Percentiles rank a stretch among this genome's conserved stretches.
Evolutionary conservation across 2,113 vertebrate species (phyloP).

Genomic region (Dendropsophus ebraccatus): DNA sequence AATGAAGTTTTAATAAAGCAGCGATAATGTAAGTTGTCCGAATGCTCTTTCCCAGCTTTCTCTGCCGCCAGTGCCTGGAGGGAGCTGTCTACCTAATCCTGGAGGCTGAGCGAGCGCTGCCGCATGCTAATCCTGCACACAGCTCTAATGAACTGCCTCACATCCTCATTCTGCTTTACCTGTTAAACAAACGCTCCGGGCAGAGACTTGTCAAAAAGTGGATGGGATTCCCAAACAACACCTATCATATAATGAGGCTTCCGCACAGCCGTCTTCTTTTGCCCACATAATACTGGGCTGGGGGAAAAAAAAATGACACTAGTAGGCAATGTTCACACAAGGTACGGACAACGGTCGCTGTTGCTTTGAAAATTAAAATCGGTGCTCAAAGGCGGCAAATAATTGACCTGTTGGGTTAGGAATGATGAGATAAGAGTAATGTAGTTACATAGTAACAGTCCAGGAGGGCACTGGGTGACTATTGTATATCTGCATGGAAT

Average conservation of each 20-base stretch:
- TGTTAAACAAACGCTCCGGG: conserved; percentile 8
- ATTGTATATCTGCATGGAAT: too few relatives aligned
- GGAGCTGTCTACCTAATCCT: conserved; percentile 41
- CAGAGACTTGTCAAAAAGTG: neutral
- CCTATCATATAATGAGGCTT: neutral
- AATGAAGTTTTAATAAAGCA: conserved; percentile 35
- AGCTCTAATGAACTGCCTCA: conserved; percentile 26
- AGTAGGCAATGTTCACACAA: too few relatives aligned
- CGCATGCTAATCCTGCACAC: conserved; percentile 15
- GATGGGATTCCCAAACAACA: neutral
- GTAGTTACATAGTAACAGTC: too few relatives aligned
- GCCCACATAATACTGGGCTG: too few relatives aligned
- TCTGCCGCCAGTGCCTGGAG: conserved; percentile 6
- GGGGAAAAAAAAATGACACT: too few relatives aligned
- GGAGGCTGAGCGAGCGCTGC: neutral
- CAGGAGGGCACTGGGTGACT: too few relatives aligned
- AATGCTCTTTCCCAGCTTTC: neutral
- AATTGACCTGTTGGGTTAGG: too few relatives aligned
- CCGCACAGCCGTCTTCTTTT: too few relatives aligned
- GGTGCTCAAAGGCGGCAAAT: too few relatives aligned
- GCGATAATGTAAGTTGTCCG: conserved; percentile 3
- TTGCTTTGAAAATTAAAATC: too few relatives aligned
- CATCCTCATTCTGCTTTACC: neutral
- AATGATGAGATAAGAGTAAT: too few relatives aligned
- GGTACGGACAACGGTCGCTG: too few relatives aligned